A percentile compares a stretch with the other conserved stretches of the same genome.
These are phyloP conservation scores for Pogonocichla stellata DNA, from an alignment of 2,113 vertebrate species.

Conservation along the genomic window DNA sequence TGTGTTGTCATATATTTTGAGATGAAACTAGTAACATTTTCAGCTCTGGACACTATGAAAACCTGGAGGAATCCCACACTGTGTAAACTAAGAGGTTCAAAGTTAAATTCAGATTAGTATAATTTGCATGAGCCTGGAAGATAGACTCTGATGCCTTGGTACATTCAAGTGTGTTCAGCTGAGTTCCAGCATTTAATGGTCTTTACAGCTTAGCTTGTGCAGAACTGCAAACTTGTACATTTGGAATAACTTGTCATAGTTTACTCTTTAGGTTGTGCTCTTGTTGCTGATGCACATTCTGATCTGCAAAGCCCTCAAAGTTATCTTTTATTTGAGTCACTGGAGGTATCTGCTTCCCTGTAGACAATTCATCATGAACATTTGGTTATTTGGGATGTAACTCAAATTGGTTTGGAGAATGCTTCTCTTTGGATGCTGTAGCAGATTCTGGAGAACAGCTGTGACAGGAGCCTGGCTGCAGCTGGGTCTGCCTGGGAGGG, in stretches of 20 bases:
- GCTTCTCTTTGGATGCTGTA: slow-evolving; percentile 23
- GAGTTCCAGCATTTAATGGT: neutral
- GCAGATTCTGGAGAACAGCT: neutral
- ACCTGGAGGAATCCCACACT: neutral
- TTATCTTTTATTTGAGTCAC: neutral
- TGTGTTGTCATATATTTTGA: neutral
- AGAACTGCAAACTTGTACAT: neutral
- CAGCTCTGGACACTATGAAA: neutral
- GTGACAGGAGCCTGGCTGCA: neutral
- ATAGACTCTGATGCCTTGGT: neutral
- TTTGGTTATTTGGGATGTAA: slow-evolving; percentile 22
- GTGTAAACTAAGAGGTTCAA: neutral
- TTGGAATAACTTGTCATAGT: slow-evolving; percentile 3
- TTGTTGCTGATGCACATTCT: slow-evolving; percentile 39
- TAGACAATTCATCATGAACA: neutral
- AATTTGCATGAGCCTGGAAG: neutral
- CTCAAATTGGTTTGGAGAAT: neutral
- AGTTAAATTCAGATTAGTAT: neutral
- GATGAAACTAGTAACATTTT: neutral
- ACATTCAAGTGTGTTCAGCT: neutral
- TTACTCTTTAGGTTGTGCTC: slow-evolving; percentile 17
- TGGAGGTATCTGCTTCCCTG: slow-evolving; percentile 15
- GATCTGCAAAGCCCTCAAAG: slow-evolving; percentile 36
- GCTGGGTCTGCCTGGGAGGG: neutral
- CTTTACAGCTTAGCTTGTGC: slow-evolving; percentile 3